A percentile compares a stretch with the other conserved stretches of the same genome.
phyloP scores from a whole-genome alignment of 2,888 invertebrate genomes.

The Ormyrus labotus region DNA sequence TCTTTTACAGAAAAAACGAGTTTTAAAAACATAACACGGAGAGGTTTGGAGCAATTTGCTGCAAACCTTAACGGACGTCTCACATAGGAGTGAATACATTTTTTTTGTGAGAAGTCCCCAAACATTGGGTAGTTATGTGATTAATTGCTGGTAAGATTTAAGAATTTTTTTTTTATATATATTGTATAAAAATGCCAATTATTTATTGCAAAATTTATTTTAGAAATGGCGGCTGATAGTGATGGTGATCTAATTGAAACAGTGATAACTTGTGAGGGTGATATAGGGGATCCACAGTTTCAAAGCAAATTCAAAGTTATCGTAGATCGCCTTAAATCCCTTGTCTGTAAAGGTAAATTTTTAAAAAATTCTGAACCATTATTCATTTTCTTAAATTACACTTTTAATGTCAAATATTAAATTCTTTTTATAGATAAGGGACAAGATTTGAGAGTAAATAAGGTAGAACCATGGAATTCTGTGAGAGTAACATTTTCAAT shows the following conservation, averaged over 20 bases:
- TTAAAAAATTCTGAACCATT: background rate
- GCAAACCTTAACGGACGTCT: conserved; percentile 65
- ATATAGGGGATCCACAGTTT: conserved; percentile 92
- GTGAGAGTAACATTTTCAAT: conserved; percentile 98
- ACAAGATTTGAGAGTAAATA: conserved; percentile 81
- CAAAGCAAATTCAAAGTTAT: conserved; percentile 87
- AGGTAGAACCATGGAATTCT: conserved; percentile 98
- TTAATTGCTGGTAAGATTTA: conserved; percentile 75
- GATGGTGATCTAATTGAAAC: conserved; percentile 85
- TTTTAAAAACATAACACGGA: conserved; percentile 66
- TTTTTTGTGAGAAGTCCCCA: conserved; percentile 71
- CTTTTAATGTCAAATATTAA: background rate
- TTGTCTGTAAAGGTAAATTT: conserved; percentile 84
- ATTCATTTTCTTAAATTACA: too few relatives aligned
- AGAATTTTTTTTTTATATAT: conserved; percentile 75
- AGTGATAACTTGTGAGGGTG: conserved; percentile 94
- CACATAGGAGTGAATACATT: conserved; percentile 64
- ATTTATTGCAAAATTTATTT: conserved; percentile 55
- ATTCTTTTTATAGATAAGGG: conserved; percentile 72
- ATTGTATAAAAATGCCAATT: conserved; percentile 22
- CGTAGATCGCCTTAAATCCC: conserved; percentile 86
- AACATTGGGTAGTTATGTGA: conserved; percentile 76
- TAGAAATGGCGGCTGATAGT: conserved; percentile 90
- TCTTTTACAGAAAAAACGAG: conserved; percentile 65
- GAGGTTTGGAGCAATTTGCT: conserved; percentile 70